Conservation (phyloP, 2,113 vertebrate genomes). For the Seriola aureovittata region DNA sequence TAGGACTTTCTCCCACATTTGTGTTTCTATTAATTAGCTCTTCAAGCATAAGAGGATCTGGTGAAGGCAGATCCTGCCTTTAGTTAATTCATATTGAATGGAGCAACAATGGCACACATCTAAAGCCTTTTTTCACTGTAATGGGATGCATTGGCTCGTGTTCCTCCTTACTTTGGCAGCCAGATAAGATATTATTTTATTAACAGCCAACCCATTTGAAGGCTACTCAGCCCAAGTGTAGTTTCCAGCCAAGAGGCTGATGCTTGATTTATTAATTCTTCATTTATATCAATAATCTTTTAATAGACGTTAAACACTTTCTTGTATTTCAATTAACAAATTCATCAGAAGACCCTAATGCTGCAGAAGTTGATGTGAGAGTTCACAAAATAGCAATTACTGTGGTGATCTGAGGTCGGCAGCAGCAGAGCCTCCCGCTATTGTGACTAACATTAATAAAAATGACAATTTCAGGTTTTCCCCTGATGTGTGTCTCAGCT, state of each 20-base stretch:
- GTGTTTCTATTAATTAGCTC: constrained; percentile 37
- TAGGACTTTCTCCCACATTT: constrained; percentile 5
- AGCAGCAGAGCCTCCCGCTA: neutral
- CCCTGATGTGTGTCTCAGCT: neutral
- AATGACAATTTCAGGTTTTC: neutral
- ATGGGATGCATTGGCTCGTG: constrained; percentile 33
- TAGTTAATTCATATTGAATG: constrained; percentile 43
- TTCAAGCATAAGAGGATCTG: constrained; percentile 32
- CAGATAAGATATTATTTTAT: constrained; percentile 28
- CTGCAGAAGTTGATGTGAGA: neutral
- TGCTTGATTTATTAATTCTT: constrained; percentile 30
- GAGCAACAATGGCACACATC: constrained; percentile 33
- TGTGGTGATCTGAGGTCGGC: constrained; percentile 11
- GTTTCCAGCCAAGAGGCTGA: constrained; percentile 41
- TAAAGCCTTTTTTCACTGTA: constrained; percentile 23
- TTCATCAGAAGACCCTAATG: constrained; percentile 6
- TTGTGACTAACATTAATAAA: constrained; percentile 1
- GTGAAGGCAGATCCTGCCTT: constrained; percentile 25
- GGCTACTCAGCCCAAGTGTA: constrained; percentile 16
- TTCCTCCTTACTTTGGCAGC: constrained; percentile 55
- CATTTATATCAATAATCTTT: constrained; percentile 19
- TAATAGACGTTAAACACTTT: constrained; percentile 1
- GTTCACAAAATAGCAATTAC: neutral
- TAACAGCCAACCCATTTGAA: constrained; percentile 23
- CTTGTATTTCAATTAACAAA: constrained; percentile 14